Conservation (phyloP, 2,888 invertebrate genomes). For the Nomada goodeniana region DNA sequence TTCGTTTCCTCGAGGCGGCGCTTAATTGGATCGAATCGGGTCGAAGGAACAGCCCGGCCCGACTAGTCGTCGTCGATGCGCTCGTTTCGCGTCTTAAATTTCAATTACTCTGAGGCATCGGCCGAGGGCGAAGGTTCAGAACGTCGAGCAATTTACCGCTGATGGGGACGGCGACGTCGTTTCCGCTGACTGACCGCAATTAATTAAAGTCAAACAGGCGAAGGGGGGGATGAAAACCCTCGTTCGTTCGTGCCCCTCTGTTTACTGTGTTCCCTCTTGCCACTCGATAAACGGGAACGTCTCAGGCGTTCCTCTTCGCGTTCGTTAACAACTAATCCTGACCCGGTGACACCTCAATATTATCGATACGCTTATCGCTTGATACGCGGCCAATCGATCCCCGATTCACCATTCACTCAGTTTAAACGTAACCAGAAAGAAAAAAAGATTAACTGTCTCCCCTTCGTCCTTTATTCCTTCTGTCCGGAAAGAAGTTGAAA, state of each 20-base stretch:
- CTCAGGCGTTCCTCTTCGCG: not conserved
- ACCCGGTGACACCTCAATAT: no score
- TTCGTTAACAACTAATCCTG: not conserved
- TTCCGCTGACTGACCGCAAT: constrained; percentile 64
- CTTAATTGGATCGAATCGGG: constrained; percentile 79
- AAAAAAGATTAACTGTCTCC: no score
- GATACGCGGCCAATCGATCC: no score
- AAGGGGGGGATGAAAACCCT: constrained; percentile 5
- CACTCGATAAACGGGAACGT: no score
- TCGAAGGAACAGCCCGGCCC: constrained; percentile 64
- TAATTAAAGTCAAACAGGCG: constrained; percentile 58
- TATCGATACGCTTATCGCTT: no score
- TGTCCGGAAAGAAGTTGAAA: not conserved
- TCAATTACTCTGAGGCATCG: constrained; percentile 74
- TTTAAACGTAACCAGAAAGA: no score
- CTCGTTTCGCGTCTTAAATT: constrained; percentile 76
- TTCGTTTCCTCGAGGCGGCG: constrained; percentile 64
- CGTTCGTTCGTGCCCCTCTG: constrained; percentile 26
- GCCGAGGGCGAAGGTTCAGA: constrained; percentile 57
- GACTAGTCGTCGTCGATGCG: constrained; percentile 52
- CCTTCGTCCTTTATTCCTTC: no score
- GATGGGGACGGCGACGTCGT: constrained; percentile 63
- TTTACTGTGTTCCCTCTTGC: constrained; percentile 23
- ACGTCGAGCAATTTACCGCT: constrained; percentile 66
- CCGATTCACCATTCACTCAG: no score